These are phyloP conservation scores for Thripadectes ignobilis DNA, from an alignment of 2,797 vertebrate genomes.

Conservation along the genomic window DNA sequence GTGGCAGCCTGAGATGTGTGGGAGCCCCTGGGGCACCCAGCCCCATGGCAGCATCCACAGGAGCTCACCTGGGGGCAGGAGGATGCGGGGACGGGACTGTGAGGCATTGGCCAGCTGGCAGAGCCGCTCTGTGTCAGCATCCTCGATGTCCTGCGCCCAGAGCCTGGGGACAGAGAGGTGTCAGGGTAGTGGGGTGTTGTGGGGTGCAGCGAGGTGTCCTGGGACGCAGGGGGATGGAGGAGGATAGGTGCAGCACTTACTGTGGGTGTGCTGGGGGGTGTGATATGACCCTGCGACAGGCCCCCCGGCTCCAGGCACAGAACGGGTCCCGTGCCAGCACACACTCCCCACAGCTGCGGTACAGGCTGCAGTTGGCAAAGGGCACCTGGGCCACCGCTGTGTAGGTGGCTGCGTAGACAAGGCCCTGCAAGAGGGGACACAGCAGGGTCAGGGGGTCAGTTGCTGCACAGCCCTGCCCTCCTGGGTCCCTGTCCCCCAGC, in stretches of 20 bases:
- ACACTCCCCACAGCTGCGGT: conserved; percentile 92
- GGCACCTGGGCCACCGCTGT: conserved; percentile 87
- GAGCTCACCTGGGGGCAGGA: conserved; percentile 67
- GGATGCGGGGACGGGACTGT: conserved; percentile 38
- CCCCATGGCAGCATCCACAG: not conserved
- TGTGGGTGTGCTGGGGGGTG: not conserved
- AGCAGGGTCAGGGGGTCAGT: fast-evolving
- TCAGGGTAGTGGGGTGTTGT: fast-evolving
- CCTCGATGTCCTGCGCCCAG: conserved; percentile 89
- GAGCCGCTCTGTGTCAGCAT: conserved; percentile 75
- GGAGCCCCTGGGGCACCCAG: fast-evolving
- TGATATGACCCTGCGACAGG: conserved; percentile 69
- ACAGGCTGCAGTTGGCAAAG: conserved; percentile 92
- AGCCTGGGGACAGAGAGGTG: conserved; percentile 71
- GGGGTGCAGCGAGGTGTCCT: fast-evolving
- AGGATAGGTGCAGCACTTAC: not conserved
- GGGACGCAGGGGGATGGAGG: not conserved
- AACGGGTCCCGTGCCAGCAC: conserved; percentile 94
- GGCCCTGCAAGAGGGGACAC: conserved; percentile 74
- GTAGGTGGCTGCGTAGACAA: conserved; percentile 88
- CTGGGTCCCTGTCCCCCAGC: not conserved
- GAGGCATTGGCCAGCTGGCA: conserved; percentile 60
- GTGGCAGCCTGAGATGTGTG: fast-evolving
- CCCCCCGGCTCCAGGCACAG: conserved; percentile 87
- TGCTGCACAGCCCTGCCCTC: not conserved